Percentiles rank a stretch among this genome's conserved stretches.
Evolutionary conservation across 2,797 vertebrate genomes (phyloP).

Genomic region (Tarsius wallacei): DNA sequence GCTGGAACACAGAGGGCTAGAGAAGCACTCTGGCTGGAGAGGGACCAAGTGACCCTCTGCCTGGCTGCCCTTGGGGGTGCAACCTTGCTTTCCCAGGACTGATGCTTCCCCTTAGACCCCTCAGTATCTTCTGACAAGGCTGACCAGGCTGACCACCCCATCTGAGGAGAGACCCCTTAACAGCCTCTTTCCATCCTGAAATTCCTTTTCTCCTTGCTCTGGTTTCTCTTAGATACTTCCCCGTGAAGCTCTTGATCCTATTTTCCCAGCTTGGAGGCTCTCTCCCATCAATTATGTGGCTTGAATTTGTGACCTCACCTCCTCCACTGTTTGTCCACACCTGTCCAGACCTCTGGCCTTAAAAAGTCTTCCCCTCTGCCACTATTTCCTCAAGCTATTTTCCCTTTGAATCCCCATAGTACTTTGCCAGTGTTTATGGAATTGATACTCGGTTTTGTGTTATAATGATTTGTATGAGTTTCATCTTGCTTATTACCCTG

Average conservation of each 20-base stretch:
- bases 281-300: background rate
- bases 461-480: background rate
- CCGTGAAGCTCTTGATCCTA: no score
- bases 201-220: background rate
- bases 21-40: background rate
- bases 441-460: background rate
- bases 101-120: background rate
- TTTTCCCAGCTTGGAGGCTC: background rate
- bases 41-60: background rate
- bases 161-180: background rate
- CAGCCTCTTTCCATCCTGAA: background rate
- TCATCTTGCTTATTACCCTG: conserved; percentile 4
- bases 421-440: background rate
- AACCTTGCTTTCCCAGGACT: background rate
- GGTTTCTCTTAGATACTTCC: background rate
- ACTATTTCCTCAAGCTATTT: background rate
- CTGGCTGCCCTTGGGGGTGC: background rate
- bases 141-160: background rate
- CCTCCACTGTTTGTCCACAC: background rate
- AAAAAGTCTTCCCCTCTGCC: background rate
- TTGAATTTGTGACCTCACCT: background rate
- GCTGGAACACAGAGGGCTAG: background rate
- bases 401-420: background rate
- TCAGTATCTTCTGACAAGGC: background rate
- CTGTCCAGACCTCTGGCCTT: background rate